phyloP scores from a whole-genome alignment of 2,888 invertebrate species.

The Caenorhabditis macrosperma region DNA sequence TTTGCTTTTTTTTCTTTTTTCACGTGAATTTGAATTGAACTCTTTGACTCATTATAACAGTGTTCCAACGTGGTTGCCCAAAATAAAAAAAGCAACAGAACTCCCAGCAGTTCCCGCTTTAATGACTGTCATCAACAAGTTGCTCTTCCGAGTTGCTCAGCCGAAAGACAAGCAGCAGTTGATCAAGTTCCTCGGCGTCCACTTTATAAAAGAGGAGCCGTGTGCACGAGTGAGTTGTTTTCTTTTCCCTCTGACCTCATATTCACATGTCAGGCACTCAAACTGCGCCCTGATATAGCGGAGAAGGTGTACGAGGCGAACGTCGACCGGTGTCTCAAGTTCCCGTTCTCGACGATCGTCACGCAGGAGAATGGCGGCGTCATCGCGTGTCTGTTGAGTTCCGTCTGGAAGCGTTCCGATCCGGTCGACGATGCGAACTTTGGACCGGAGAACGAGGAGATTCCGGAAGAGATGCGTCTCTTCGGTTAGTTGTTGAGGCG shows the following conservation, averaged over 20 bases:
- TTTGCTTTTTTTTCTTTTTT: too few species aligned
- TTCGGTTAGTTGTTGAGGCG: neutral
- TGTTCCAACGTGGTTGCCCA: too few species aligned
- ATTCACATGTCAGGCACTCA: conserved; percentile 17
- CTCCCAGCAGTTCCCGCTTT: too few species aligned
- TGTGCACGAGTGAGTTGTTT: conserved; percentile 18
- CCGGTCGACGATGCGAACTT: conserved; percentile 27
- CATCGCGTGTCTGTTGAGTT: conserved; percentile 12
- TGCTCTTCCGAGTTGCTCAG: conserved; percentile 14
- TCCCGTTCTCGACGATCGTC: conserved; percentile 35
- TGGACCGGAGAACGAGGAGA: neutral
- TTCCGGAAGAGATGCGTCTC: conserved; percentile 16
- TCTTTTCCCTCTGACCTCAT: neutral
- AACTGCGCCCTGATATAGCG: conserved; percentile 9
- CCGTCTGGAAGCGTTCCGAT: conserved; percentile 38
- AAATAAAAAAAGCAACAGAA: too few species aligned
- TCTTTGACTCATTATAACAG: too few species aligned
- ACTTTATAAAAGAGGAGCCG: conserved; percentile 36
- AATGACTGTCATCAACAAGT: neutral
- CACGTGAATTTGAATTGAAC: too few species aligned
- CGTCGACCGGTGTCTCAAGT: conserved; percentile 14
- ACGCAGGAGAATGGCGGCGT: conserved; percentile 10
- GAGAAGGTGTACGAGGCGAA: conserved; percentile 1
- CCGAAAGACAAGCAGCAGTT: conserved; percentile 17
- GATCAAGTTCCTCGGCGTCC: conserved; percentile 4